Percentiles rank a stretch among this genome's conserved stretches.
These are phyloP conservation scores for Belonocnema kinseyi DNA, from an alignment of 1,140 invertebrate genomes.

Conservation along the genomic window DNA sequence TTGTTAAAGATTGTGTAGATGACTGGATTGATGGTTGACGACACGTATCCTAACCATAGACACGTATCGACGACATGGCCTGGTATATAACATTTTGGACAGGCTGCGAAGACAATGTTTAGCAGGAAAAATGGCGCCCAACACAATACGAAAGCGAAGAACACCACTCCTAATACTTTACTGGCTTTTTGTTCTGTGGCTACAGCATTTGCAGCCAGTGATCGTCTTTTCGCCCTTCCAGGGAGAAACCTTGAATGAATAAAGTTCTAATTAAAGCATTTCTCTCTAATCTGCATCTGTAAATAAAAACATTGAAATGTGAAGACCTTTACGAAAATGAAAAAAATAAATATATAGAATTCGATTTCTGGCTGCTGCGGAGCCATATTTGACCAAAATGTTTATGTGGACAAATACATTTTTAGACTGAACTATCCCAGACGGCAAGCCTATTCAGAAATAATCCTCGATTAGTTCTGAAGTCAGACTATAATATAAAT, in stretches of 20 bases:
- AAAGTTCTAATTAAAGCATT: slow-evolving; percentile 19
- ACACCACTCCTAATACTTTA: slow-evolving; percentile 90
- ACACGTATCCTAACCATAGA: slow-evolving; percentile 92
- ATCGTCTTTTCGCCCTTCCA: slow-evolving; percentile 80
- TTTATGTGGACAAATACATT: too few relatives aligned
- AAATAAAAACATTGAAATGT: too few relatives aligned
- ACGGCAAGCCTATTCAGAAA: too few relatives aligned
- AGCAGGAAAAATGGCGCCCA: slow-evolving; percentile 94
- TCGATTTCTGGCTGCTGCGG: too few relatives aligned
- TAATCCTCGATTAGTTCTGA: too few relatives aligned
- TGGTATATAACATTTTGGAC: slow-evolving; percentile 82
- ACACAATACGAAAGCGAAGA: slow-evolving; percentile 92
- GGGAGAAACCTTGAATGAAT: slow-evolving; percentile 78
- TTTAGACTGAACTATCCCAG: too few relatives aligned
- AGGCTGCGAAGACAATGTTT: slow-evolving; percentile 88
- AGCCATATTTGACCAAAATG: too few relatives aligned
- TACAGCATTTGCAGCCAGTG: slow-evolving; percentile 84
- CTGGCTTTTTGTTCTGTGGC: slow-evolving; percentile 90
- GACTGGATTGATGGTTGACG: slow-evolving; percentile 89
- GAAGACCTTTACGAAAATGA: too few relatives aligned
- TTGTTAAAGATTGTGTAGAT: slow-evolving; percentile 94
- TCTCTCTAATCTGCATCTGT: background rate
- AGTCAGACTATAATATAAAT: too few relatives aligned
- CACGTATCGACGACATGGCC: slow-evolving; percentile 85
- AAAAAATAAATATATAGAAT: too few relatives aligned